phyloP scores from a whole-genome alignment of 2,888 invertebrate genomes.

The Eurytoma californica region DNA sequence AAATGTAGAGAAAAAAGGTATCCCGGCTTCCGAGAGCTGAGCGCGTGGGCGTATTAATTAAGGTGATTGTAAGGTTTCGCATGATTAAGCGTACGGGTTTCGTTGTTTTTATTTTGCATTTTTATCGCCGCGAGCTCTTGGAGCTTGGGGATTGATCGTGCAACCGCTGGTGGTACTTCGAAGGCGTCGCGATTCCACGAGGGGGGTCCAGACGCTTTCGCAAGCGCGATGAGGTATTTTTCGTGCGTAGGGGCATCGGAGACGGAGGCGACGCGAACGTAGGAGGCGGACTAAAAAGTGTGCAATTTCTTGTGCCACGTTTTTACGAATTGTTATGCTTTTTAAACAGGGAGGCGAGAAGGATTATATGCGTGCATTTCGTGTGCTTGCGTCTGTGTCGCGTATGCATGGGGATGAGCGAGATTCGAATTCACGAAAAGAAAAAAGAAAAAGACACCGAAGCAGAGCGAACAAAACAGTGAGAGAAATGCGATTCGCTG shows the following conservation, averaged over 20 bases:
- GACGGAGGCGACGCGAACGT: neutral
- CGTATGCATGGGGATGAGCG: neutral
- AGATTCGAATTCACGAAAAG: neutral
- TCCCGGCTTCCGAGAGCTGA: neutral
- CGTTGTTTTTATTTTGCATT: constrained; percentile 8
- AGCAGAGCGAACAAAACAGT: constrained; percentile 1
- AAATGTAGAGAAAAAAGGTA: too few species aligned
- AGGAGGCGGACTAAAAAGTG: constrained; percentile 23
- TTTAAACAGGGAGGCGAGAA: constrained; percentile 21
- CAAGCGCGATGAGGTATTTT: constrained; percentile 25
- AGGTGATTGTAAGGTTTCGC: neutral
- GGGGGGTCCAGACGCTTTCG: constrained; percentile 30
- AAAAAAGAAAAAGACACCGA: neutral
- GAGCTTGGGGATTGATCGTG: constrained; percentile 5
- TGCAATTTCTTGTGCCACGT: constrained; percentile 46
- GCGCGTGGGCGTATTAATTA: neutral
- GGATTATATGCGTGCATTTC: neutral
- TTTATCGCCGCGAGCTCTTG: neutral
- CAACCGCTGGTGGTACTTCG: constrained; percentile 42
- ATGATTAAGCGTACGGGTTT: constrained; percentile 4
- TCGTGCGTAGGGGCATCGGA: neutral
- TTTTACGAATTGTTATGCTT: constrained; percentile 37
- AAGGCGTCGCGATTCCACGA: constrained; percentile 3
- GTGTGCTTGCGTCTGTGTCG: constrained; percentile 11
- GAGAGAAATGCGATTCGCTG: constrained; percentile 3